phyloP scores from a whole-genome alignment of 2,888 invertebrate species.

The Mycalesis mineus region DNA sequence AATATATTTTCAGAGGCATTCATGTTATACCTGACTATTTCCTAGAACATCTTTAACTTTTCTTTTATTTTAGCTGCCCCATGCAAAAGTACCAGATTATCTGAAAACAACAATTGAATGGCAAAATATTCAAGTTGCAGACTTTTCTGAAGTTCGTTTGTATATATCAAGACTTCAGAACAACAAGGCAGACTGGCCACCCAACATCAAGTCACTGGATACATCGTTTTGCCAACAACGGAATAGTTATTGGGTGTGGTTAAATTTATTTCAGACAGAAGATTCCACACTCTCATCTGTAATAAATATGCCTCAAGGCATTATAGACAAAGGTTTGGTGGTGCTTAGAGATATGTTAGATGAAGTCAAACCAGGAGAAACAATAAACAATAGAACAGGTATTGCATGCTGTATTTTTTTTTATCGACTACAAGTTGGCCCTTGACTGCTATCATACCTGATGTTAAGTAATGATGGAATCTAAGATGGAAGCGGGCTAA shows the following conservation, averaged over 20 bases:
- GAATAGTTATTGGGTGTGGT: constrained; percentile 42
- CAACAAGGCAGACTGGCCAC: constrained; percentile 42
- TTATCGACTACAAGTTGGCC: no score
- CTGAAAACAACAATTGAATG: constrained; percentile 77
- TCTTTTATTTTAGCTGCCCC: constrained; percentile 40
- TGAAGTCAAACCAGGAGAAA: constrained; percentile 48
- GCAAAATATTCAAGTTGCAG: constrained; percentile 82
- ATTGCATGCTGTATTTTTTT: constrained; percentile 19
- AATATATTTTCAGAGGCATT: no score
- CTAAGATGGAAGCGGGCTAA: no score
- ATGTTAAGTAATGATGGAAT: no score
- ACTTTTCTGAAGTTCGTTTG: constrained; percentile 81
- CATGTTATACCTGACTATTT: no score
- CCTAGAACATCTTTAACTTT: not conserved
- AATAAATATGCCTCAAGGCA: constrained; percentile 46
- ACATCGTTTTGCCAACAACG: constrained; percentile 14
- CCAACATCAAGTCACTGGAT: constrained; percentile 37
- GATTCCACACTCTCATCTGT: constrained; percentile 59
- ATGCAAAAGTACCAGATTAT: constrained; percentile 46
- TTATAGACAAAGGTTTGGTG: constrained; percentile 52
- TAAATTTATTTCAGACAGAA: constrained; percentile 45
- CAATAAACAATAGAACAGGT: constrained; percentile 62
- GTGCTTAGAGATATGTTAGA: constrained; percentile 45
- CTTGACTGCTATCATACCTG: no score
- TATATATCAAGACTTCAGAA: constrained; percentile 60